Conservation (phyloP, 2,888 invertebrate genomes). For the Stenoptilia bipunctidactyla region DNA sequence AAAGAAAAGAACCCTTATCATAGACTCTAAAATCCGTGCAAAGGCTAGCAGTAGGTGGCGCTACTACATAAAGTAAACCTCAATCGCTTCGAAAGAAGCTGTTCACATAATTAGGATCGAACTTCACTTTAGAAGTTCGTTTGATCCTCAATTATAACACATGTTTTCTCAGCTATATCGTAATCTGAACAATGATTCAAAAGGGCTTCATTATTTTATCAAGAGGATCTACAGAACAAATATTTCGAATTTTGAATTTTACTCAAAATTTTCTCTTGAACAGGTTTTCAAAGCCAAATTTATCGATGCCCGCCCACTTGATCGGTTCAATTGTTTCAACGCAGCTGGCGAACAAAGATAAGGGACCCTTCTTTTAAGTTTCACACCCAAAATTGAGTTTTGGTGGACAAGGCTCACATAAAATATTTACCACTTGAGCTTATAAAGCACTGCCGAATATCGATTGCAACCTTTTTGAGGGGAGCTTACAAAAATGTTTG, state of each 20-base stretch:
- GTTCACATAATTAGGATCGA: too few relatives aligned
- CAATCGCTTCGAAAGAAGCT: too few relatives aligned
- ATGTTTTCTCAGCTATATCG: too few relatives aligned
- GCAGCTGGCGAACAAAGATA: slow-evolving; percentile 49
- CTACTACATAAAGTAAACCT: too few relatives aligned
- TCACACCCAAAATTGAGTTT: slow-evolving; percentile 52
- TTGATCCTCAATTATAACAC: too few relatives aligned
- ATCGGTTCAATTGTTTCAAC: slow-evolving; percentile 33
- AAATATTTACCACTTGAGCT: slow-evolving; percentile 42
- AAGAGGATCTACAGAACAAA: not conserved
- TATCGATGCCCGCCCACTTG: too few relatives aligned
- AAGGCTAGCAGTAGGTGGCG: too few relatives aligned
- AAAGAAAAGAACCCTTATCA: too few relatives aligned
- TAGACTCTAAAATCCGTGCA: too few relatives aligned
- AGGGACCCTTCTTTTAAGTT: slow-evolving; percentile 51
- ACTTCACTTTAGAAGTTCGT: too few relatives aligned
- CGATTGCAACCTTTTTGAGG: slow-evolving; percentile 25
- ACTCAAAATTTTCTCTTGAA: not conserved
- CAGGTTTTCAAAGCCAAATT: too few relatives aligned
- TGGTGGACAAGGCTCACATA: slow-evolving; percentile 32
- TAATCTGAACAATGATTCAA: too few relatives aligned
- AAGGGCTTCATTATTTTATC: not conserved
- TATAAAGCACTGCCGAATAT: slow-evolving; percentile 14
- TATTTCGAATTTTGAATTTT: not conserved
- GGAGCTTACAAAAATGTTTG: slow-evolving; percentile 20